Evolutionary conservation across 2,113 vertebrate genomes (phyloP), one percentile per base, ranked within the genome.

Genomic region (Aptenodytes patagonicus): DNA sequence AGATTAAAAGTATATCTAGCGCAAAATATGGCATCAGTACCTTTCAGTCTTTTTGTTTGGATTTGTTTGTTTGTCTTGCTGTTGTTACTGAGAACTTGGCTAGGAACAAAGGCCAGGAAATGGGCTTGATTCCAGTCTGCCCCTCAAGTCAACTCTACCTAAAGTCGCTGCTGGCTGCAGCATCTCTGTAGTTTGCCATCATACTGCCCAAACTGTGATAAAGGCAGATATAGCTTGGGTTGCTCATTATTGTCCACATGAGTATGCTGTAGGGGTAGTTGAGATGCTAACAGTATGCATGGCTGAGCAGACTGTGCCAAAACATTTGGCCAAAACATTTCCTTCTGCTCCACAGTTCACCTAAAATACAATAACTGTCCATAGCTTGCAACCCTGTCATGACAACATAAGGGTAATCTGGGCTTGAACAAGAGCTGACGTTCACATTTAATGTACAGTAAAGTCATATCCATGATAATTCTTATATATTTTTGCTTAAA

Each of bases 131-230:
- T 13, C 9, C 26, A 38, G 32, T n/a, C 18, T 65, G 21, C 18
- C 31, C n/a, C n/a, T 55, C 17, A 44, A 60, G 66, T 70, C 11
- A 89, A 34, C 15, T 44, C 24, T 24, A 47, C 0, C 0, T 38
- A 73, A 73, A 72, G 9, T 7, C 7, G 3, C 17, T 44, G 19
- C 17, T 38, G 52, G 18, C 36, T 71, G 32, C 46, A 80, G 17
- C 15, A 55, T 13, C 28, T 44, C 42, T 55, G 32, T 29, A 80
- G 5, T 16, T 75, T 46, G 32, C 24, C 46, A 61, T 32, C 21
- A 40, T 29, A 40, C 17, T 46, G 15, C 15, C 17, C 36, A 55
- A 69, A 47, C 12, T 26, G 32, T 13, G 44, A 61, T 11, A 66
- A 66, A 65, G 49, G 17, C 14, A 79, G 17, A 52, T 29, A 28